These are phyloP conservation scores for Tursiops truncatus DNA, from an alignment of 2,113 vertebrate genomes.

Conservation along the genomic window DNA sequence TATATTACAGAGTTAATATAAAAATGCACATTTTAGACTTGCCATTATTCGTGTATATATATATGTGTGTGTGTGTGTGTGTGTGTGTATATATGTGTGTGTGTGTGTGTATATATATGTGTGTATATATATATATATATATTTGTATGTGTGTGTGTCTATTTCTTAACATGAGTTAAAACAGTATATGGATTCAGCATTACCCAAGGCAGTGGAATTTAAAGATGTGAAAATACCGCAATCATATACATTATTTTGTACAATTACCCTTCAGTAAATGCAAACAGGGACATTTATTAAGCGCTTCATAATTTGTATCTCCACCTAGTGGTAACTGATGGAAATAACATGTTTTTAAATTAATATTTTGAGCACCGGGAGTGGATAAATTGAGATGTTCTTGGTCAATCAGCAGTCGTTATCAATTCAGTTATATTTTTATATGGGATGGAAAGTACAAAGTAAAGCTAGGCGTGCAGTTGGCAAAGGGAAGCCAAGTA, in stretches of 20 bases:
- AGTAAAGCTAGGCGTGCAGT: not conserved
- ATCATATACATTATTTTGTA: not conserved
- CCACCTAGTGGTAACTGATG: constrained; percentile 59
- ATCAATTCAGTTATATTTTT: not conserved
- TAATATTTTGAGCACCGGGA: not conserved
- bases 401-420: not conserved
- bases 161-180: not conserved
- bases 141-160: not conserved
- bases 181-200: not conserved
- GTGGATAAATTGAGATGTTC: not conserved
- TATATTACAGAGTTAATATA: not conserved
- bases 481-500: not conserved
- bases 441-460: not conserved
- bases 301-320: constrained; percentile 56
- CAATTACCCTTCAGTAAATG: not conserved
- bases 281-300: constrained; percentile 12
- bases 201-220: not conserved
- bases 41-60: not conserved
- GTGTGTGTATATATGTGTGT: no score
- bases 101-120: no score
- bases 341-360: constrained; percentile 32
- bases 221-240: not conserved
- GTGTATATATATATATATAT: no score
- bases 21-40: not conserved
- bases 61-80: not conserved